phyloP scores from a whole-genome alignment of 2,113 vertebrate genomes.

The Spermophilus dauricus region DNA sequence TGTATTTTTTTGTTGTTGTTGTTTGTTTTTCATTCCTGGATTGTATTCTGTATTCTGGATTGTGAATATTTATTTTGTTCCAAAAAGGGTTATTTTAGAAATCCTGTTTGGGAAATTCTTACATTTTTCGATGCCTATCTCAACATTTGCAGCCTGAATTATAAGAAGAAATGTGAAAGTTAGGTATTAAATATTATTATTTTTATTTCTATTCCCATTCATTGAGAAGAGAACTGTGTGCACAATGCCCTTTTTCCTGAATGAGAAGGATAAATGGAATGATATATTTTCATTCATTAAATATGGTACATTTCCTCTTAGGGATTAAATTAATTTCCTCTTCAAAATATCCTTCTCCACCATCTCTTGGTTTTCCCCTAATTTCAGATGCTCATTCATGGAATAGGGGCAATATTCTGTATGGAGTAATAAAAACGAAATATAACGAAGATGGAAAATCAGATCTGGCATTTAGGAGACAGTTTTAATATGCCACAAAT shows the following conservation, averaged over 20 bases:
- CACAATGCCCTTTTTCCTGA: not conserved
- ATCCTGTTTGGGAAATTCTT: not conserved
- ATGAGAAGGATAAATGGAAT: constrained; percentile 28
- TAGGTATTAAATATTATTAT: constrained; percentile 7
- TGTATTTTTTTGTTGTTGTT: not conserved
- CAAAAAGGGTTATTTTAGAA: not conserved
- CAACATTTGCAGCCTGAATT: constrained; percentile 9
- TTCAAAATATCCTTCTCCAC: constrained; percentile 47
- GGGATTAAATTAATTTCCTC: constrained; percentile 67
- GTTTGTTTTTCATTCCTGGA: not conserved
- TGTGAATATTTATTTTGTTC: constrained; percentile 36
- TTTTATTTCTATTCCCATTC: not conserved
- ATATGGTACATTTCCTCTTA: constrained; percentile 47
- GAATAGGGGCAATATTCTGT: constrained; percentile 50
- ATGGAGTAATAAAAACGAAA: constrained; percentile 55
- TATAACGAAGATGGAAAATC: constrained; percentile 65
- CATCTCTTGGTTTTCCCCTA: constrained; percentile 24
- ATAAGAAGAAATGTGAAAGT: constrained; percentile 9
- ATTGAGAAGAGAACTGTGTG: not conserved
- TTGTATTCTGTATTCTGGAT: constrained; percentile 21
- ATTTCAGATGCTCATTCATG: constrained; percentile 64
- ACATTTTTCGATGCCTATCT: not conserved
- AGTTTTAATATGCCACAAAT: constrained; percentile 77
- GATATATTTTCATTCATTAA: constrained; percentile 20
- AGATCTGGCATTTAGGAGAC: constrained; percentile 72